These are phyloP conservation scores for Maniola jurtina DNA, from an alignment of 1,140 invertebrate species.

Conservation along the genomic window DNA sequence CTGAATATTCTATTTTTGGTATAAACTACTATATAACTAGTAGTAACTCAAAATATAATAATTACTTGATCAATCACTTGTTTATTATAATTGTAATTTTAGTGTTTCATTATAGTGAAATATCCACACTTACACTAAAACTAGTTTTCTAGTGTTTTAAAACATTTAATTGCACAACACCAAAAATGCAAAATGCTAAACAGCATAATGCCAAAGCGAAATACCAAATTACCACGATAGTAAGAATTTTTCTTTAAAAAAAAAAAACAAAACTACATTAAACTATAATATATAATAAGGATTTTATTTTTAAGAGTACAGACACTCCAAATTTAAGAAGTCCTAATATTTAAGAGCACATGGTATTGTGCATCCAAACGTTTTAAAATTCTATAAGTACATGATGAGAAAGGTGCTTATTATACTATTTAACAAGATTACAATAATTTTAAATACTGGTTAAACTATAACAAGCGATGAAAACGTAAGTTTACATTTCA, in stretches of 20 bases:
- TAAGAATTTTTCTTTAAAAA: too few species aligned
- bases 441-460: slow-evolving; percentile 30
- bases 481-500: slow-evolving; percentile 12
- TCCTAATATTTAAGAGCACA: too few species aligned
- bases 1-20: slow-evolving; percentile 6
- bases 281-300: too few species aligned
- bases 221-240: too few species aligned
- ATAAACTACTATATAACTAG: slow-evolving; percentile 3
- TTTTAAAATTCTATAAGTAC: slow-evolving; percentile 18
- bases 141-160: not conserved
- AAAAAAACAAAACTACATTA: too few species aligned
- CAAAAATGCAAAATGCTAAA: too few species aligned
- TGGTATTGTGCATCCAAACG: too few species aligned
- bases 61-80: not conserved
- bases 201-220: too few species aligned
- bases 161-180: too few species aligned
- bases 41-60: not conserved
- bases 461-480: slow-evolving; percentile 17
- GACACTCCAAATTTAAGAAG: too few species aligned
- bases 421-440: slow-evolving; percentile 24
- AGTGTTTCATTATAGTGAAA: too few species aligned
- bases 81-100: not conserved
- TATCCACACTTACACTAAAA: not conserved
- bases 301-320: too few species aligned
- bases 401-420: slow-evolving; percentile 16